Evolutionary conservation across 1,140 invertebrate species (phyloP).

Genomic region (Streblospio benedicti): DNA sequence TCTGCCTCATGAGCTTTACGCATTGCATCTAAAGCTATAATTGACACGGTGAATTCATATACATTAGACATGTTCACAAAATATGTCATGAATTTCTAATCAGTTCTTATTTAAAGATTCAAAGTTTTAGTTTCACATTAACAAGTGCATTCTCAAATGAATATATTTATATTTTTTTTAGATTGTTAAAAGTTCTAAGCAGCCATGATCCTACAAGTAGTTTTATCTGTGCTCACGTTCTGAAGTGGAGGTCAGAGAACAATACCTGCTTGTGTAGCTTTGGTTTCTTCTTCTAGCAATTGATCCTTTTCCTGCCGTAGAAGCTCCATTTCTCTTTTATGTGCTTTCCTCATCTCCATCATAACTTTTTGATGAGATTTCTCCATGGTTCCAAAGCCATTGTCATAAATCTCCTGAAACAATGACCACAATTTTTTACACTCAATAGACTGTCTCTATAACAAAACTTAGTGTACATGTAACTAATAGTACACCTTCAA

Average conservation of each 20-base stretch:
- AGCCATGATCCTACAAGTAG: no score
- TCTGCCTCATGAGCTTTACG: constrained; percentile 85
- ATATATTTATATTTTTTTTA: no score
- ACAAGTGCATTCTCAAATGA: no score
- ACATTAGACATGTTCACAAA: no score
- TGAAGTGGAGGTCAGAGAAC: no score
- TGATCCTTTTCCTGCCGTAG: constrained; percentile 74
- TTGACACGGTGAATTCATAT: not conserved
- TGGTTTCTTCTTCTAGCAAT: constrained; percentile 78
- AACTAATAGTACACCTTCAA: constrained; percentile 1
- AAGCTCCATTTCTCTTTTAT: constrained; percentile 64
- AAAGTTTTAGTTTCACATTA: no score
- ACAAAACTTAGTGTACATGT: constrained; percentile 5
- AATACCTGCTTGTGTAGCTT: constrained; percentile 52
- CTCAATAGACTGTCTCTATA: not conserved
- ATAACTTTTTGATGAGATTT: constrained; percentile 76
- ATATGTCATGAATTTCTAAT: no score
- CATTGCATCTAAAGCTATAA: constrained; percentile 78
- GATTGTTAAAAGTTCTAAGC: no score
- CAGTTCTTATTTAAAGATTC: no score
- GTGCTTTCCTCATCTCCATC: constrained; percentile 73
- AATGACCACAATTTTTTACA: no score
- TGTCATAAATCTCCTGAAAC: constrained; percentile 65
- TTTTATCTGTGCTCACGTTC: no score
- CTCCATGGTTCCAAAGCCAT: constrained; percentile 76